Base-by-base conservation (phyloP, 2,888 invertebrate genomes). In the Archips crataeganus region DNA sequence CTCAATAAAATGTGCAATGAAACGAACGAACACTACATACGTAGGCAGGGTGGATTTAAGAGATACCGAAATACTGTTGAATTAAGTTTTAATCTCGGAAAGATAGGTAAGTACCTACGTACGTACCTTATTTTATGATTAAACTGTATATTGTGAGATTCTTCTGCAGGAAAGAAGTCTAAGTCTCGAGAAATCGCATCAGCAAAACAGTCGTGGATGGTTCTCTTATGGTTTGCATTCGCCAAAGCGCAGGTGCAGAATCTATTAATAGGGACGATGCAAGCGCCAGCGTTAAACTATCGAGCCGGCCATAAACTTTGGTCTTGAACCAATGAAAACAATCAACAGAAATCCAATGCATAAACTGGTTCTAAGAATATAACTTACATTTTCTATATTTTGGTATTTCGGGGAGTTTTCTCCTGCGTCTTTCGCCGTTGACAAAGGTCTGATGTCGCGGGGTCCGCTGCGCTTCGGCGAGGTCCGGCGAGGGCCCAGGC, bases 341-440 rank as follows among this genome's bases (percentile, higher is more conserved):
- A 64, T 70, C 32, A 71, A 75, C 66, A 76, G 67, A 54, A 45
- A 74, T 15, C 59, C 34, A 49, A 45, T 61, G 49, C 51, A 62
- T 54, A 34, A 64, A 63, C 23, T 47, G 66, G 47, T 63, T 8
- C 67, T 67, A 73, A 81, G 74, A 81, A 69, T n/a, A 60, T 6
- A 77, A 90, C 96, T 96, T 90, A 98, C 98, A 96, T 96, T 97
- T 98, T 89, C 97, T 97, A 84, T 97, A 97, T 89, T 98, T 98
- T 5, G 98, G 98, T 82, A 98, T 98, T 92, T 98, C 98, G 49
- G 98, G 98, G 39, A 98, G 94, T 92, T 97, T 97, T 91, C 98
- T 95, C 82, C 98, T 95, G 83, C 97, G 95, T 77, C 98, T 95
- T 85, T 97, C 96, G 11, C 94, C 94, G 76, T 87, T 94, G 76